A percentile compares a stretch with the other conserved stretches of the same genome.
Evolutionary conservation across 2,113 vertebrate genomes (phyloP).

Genomic region (Poeciliopsis turrubarensis): DNA sequence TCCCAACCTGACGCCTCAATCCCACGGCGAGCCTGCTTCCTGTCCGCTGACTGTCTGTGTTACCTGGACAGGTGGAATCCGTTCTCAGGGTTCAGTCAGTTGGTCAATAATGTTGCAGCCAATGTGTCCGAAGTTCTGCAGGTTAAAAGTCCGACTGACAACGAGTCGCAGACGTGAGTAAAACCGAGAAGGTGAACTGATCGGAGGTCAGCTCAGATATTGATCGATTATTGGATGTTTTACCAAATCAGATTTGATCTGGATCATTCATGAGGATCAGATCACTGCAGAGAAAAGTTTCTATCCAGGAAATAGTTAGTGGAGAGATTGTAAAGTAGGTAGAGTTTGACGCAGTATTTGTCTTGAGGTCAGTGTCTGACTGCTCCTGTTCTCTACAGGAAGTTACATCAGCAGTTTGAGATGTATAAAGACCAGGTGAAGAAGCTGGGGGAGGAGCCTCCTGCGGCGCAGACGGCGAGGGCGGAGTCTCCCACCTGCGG

Average conservation of each 20-base stretch:
- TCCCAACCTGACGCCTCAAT: background rate
- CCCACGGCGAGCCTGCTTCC: background rate
- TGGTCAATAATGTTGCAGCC: conserved; percentile 58
- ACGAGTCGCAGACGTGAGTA: conserved; percentile 51
- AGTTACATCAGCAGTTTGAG: conserved; percentile 96
- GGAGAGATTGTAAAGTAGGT: background rate
- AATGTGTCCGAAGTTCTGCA: conserved; percentile 58
- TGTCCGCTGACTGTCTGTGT: conserved; percentile 58
- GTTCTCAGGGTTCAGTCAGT: conserved; percentile 53
- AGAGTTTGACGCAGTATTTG: background rate
- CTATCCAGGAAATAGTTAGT: background rate
- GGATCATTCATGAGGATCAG: background rate
- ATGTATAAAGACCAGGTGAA: conserved; percentile 96
- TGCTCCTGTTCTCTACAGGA: conserved; percentile 76
- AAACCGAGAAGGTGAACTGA: conserved; percentile 5
- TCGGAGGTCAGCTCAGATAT: conserved; percentile 1
- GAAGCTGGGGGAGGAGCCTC: conserved; percentile 92
- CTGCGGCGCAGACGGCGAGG: conserved; percentile 82
- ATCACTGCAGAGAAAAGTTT: background rate
- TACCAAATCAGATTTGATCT: no score
- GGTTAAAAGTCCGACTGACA: conserved; percentile 49
- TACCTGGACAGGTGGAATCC: conserved; percentile 61
- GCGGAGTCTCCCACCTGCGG: conserved; percentile 93
- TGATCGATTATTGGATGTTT: background rate
- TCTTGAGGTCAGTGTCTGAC: background rate